Evolutionary conservation across 2,888 invertebrate species (phyloP).

Genomic region (Mechanitis mazaeus): DNA sequence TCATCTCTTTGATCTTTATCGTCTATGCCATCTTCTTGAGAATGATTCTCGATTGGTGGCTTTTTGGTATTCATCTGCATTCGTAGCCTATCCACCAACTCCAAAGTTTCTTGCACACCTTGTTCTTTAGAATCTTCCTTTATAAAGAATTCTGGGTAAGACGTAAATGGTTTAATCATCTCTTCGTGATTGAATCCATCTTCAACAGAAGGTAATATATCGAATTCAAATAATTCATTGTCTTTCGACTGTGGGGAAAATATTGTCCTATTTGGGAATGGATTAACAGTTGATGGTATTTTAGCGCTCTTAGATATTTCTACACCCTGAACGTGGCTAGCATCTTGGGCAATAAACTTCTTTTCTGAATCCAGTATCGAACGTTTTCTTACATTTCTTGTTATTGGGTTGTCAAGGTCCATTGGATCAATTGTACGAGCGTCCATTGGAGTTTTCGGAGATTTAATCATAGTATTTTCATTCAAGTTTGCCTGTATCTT

Average conservation of each 20-base stretch:
- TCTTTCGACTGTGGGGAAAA: constrained; percentile 84
- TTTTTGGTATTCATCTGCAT: constrained; percentile 83
- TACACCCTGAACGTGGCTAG: constrained; percentile 64
- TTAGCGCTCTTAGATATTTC: constrained; percentile 70
- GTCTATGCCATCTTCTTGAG: constrained; percentile 51
- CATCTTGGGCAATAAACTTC: constrained; percentile 61
- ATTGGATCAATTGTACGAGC: constrained; percentile 64
- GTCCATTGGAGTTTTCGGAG: constrained; percentile 71
- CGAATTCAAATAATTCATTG: constrained; percentile 80
- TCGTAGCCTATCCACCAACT: constrained; percentile 89
- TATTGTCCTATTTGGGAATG: constrained; percentile 78
- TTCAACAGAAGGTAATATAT: constrained; percentile 76
- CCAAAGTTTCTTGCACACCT: constrained; percentile 87
- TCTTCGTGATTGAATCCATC: constrained; percentile 82
- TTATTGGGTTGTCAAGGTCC: constrained; percentile 51
- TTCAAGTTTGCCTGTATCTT: constrained; percentile 70
- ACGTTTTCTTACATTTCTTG: constrained; percentile 51
- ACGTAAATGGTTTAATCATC: constrained; percentile 80
- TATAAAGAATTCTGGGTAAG: constrained; percentile 80
- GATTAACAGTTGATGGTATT: constrained; percentile 61
- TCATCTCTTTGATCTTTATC: constrained; percentile 46
- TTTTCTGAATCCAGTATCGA: constrained; percentile 58
- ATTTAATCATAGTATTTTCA: constrained; percentile 72
- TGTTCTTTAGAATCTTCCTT: constrained; percentile 88
- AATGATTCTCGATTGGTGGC: constrained; percentile 69